A percentile compares a stretch with the other conserved stretches of the same genome.
These are phyloP conservation scores for Metridium senile DNA, from an alignment of 92 coral and sea anemone species.

Conservation along the genomic window DNA sequence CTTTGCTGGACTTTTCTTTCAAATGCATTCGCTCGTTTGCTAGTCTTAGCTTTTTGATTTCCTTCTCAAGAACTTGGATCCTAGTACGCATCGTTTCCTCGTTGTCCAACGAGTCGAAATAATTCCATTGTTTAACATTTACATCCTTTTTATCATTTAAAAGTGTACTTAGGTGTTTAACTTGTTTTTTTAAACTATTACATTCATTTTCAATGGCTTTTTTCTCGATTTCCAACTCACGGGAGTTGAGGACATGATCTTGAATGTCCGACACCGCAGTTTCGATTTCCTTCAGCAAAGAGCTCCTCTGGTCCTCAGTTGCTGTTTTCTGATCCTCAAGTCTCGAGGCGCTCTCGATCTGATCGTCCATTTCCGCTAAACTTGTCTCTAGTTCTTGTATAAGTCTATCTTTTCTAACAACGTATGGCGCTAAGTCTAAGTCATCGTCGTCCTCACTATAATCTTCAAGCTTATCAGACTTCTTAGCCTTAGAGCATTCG, in stretches of 20 bases:
- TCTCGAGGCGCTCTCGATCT: conserved; percentile 49
- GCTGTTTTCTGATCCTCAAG: conserved; percentile 69
- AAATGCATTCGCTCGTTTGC: conserved; percentile 64
- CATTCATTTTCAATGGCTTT: conserved; percentile 72
- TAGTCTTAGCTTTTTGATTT: conserved; percentile 54
- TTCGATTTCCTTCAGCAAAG: conserved; percentile 70
- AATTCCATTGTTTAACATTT: conserved; percentile 39
- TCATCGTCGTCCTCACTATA: conserved; percentile 56
- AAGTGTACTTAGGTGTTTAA: conserved; percentile 53
- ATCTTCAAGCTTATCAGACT: neutral
- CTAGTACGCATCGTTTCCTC: conserved; percentile 39
- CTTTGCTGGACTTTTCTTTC: conserved; percentile 40
- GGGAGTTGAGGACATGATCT: conserved; percentile 73
- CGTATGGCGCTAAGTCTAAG: conserved; percentile 57
- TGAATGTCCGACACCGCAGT: conserved; percentile 75
- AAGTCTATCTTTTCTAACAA: conserved; percentile 72
- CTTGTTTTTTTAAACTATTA: conserved; percentile 65
- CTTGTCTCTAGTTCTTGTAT: conserved; percentile 83
- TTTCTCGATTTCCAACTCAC: conserved; percentile 71
- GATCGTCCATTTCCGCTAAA: conserved; percentile 81
- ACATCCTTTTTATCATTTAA: conserved; percentile 31
- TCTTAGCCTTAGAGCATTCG: neutral
- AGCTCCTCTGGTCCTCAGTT: conserved; percentile 66
- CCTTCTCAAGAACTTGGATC: conserved; percentile 50
- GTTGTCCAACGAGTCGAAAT: conserved; percentile 41